A percentile compares a stretch with the other conserved stretches of the same genome.
These are phyloP conservation scores for Clarias macrocephalus DNA, from an alignment of 2,113 vertebrate species.

Conservation along the genomic window DNA sequence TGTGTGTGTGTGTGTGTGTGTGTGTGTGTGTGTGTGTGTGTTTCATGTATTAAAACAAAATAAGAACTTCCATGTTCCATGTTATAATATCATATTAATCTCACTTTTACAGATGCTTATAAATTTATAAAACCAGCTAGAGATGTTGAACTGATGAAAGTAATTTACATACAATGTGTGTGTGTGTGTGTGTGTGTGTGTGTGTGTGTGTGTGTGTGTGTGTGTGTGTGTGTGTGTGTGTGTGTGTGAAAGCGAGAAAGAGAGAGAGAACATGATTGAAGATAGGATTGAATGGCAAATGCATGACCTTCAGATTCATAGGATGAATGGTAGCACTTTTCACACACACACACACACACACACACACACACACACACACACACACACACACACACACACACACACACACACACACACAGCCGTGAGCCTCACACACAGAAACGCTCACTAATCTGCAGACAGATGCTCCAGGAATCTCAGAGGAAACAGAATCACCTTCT, in stretches of 20 bases:
- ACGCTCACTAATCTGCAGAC: neutral
- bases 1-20: no score
- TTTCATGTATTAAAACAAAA: no score
- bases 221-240: neutral
- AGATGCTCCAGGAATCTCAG: neutral
- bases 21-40: no score
- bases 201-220: neutral
- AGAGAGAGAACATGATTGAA: slow-evolving; percentile 2
- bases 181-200: neutral
- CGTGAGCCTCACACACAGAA: neutral
- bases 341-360: neutral
- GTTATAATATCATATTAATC: no score
- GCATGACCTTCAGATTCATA: neutral
- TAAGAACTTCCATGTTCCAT: no score
- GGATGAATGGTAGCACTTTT: neutral
- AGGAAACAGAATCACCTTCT: slow-evolving; percentile 9
- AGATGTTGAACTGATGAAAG: no score
- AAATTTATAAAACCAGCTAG: neutral
- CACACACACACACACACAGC: neutral
- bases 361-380: no score
- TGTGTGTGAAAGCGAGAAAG: neutral
- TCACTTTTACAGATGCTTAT: neutral
- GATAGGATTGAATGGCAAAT: neutral
- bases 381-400: no score
- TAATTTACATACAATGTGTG: neutral